phyloP scores from a whole-genome alignment of 2,113 vertebrate genomes.

The Saccopteryx bilineata region DNA sequence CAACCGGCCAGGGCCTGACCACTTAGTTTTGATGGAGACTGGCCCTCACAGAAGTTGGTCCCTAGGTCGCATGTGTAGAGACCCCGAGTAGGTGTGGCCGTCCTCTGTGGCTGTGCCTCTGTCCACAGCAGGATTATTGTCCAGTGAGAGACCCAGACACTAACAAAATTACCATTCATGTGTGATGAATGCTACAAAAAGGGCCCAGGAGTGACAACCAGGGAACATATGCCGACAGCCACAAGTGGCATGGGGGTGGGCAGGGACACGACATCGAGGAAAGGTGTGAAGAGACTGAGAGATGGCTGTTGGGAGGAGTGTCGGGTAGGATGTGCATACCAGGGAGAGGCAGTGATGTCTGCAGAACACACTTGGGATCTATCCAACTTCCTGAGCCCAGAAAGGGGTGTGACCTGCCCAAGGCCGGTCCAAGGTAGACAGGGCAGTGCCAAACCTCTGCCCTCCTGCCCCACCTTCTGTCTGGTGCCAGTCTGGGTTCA shows the following conservation, averaged over 20 bases:
- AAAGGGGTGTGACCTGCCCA: not conserved
- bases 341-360: not conserved
- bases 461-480: no score
- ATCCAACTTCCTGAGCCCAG: not conserved
- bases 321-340: not conserved
- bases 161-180: not conserved
- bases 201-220: not conserved
- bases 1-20: not conserved
- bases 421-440: not conserved
- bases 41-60: not conserved
- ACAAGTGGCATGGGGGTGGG: not conserved
- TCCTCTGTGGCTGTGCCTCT: not conserved
- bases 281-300: not conserved
- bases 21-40: not conserved
- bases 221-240: not conserved
- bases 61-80: rapidly evolving
- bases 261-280: not conserved
- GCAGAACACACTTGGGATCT: not conserved
- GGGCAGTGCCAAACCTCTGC: not conserved
- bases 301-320: not conserved
- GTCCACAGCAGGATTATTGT: not conserved
- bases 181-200: not conserved
- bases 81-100: not conserved
- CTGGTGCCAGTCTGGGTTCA: not conserved
- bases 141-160: not conserved